A percentile compares a stretch with the other conserved stretches of the same genome.
These are phyloP conservation scores for Leptopilina boulardi DNA, from an alignment of 1,140 invertebrate genomes.

Conservation along the genomic window DNA sequence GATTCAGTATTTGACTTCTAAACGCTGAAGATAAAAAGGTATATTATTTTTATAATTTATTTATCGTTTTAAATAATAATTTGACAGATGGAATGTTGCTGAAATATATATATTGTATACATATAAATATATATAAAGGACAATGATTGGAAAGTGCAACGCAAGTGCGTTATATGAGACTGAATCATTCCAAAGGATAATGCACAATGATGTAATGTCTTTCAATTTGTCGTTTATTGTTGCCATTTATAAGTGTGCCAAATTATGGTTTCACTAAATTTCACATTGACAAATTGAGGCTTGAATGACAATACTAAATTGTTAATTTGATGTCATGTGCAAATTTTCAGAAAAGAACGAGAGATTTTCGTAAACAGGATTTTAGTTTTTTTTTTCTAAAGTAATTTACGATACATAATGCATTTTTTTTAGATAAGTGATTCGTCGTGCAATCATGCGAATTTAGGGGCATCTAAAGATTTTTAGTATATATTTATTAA, in stretches of 20 bases:
- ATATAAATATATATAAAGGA: too few species aligned
- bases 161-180: conserved; percentile 10
- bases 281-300: background rate
- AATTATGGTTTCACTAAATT: background rate
- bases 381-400: background rate
- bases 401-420: background rate
- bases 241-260: background rate
- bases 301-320: background rate
- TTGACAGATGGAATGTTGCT: background rate
- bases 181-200: conserved; percentile 26
- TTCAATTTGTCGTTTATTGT: conserved; percentile 15
- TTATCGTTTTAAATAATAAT: background rate
- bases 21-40: background rate
- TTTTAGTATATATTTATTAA: conserved; percentile 14
- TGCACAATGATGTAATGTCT: background rate
- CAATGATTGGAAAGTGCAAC: background rate
- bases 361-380: background rate
- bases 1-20: background rate
- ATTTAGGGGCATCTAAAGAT: background rate
- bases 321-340: background rate
- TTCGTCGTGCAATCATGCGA: conserved; percentile 12
- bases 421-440: background rate
- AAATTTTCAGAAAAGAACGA: background rate
- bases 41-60: conserved; percentile 5
- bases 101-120: too few species aligned